Conservation (phyloP, 2,113 vertebrate species). For the Amphilophus citrinellus region DNA sequence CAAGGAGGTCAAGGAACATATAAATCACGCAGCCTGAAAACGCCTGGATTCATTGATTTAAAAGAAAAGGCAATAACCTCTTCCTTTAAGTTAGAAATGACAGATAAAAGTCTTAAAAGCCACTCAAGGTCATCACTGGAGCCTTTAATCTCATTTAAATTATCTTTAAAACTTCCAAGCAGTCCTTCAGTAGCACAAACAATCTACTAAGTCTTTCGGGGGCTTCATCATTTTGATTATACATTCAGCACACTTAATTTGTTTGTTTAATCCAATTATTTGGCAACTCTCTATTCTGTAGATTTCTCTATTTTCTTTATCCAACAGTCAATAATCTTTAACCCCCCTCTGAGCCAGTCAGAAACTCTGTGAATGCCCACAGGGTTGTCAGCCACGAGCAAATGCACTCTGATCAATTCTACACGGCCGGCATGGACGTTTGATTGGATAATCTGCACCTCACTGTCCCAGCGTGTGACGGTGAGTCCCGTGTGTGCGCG, state of each 20-base stretch:
- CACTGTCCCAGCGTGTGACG: conserved; percentile 30
- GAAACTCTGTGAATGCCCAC: conserved; percentile 40
- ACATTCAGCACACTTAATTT: conserved; percentile 50
- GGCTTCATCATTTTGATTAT: conserved; percentile 15
- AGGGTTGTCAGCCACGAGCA: conserved; percentile 38
- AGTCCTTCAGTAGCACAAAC: conserved; percentile 6
- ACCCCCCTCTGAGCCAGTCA: conserved; percentile 44
- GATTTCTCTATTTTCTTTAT: conserved; percentile 57
- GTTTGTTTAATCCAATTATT: conserved; percentile 65
- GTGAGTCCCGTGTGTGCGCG: fast-evolving
- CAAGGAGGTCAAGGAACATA: conserved; percentile 69
- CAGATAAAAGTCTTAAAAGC: neutral
- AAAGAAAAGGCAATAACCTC: conserved; percentile 30
- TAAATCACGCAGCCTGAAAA: conserved; percentile 18
- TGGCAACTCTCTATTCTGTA: conserved; percentile 40
- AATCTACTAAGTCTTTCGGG: conserved; percentile 1
- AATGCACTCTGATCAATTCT: conserved; percentile 59
- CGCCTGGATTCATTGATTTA: conserved; percentile 4
- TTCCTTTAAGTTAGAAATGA: neutral
- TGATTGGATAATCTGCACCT: conserved; percentile 68
- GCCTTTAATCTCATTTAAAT: conserved; percentile 6
- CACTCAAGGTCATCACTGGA: neutral
- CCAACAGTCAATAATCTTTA: conserved; percentile 63
- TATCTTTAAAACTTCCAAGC: neutral
- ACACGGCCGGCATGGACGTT: conserved; percentile 50